Base-by-base conservation (phyloP, 2,888 invertebrate genomes). In the Cephonodes hylas region DNA sequence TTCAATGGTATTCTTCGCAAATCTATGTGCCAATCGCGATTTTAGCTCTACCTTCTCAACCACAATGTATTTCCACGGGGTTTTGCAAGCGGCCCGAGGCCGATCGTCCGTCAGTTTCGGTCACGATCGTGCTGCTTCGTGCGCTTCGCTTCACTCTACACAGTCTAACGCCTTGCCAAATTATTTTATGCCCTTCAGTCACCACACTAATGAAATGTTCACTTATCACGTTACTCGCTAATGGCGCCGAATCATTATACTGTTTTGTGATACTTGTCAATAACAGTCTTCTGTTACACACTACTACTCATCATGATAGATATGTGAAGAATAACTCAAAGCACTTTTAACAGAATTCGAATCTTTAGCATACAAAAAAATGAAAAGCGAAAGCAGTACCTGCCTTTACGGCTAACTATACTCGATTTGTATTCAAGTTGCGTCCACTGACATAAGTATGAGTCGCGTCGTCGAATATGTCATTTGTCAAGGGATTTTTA, bases 81-180 rank as follows among this genome's bases (percentile, higher is more conserved):
- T 91, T 85, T 87, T 81, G 89, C 86, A 90, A 91, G 73, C 66
- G 75, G 60, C 71, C 73, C 86, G 89, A 89, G 88, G 89, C 80
- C 85, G 82, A 78, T 76, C 82, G 77, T 84, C 85, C 82, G 80
- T 78, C 83, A 74, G 80, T 65, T 73, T 77, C 71, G 82, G 83
- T 87, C 90, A 86, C 89, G 89, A 89, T 80, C 81, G 77, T 75
- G 79, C 75, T 69, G 73, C 73, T 71, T 86, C 85, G 86, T 85
- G 86, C 81, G 70, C 66, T 62, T 66, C 66, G 63, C 63, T 67
- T 71, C 74, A 69, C 68, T 70, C 73, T 68, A 67, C 72, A 67
- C 64, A 66, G 70, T 68, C 74, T 75, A 69, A 71, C 67, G 66
- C 76, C 76, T 80, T 77, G 72, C 79, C 73, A 78, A 81, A 81